Percentiles rank a stretch among this genome's conserved stretches.
Conservation (phyloP, 2,888 invertebrate species). For the Lutraria lutraria region DNA sequence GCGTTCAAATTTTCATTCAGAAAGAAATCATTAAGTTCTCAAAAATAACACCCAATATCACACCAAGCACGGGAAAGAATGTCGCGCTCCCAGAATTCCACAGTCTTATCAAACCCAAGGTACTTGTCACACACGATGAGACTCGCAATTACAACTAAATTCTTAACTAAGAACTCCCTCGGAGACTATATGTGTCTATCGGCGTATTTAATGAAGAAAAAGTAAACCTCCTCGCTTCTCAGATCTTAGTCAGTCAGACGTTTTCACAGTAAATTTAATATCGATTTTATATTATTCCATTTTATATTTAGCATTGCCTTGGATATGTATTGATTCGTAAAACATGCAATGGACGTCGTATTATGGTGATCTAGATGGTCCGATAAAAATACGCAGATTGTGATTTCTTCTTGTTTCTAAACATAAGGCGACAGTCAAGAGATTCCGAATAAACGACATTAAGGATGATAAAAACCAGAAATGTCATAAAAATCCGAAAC, state of each 20-base stretch:
- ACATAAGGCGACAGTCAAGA: constrained; percentile 5
- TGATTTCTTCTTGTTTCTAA: neutral
- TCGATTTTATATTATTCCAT: constrained; percentile 43
- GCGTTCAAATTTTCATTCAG: neutral
- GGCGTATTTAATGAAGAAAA: neutral
- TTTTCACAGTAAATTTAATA: constrained; percentile 36
- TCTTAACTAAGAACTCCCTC: neutral
- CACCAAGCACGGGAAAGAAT: neutral
- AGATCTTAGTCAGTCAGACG: constrained; percentile 24
- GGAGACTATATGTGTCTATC: neutral
- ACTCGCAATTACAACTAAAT: neutral
- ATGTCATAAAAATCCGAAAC: constrained; percentile 1
- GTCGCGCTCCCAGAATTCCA: neutral
- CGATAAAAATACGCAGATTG: neutral
- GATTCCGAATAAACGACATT: neutral
- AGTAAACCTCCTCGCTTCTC: neutral
- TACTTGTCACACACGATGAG: neutral
- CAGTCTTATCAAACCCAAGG: neutral
- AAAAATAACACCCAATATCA: neutral
- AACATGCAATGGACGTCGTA: constrained; percentile 33
- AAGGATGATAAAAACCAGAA: neutral
- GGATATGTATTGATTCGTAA: constrained; percentile 28
- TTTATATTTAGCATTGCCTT: constrained; percentile 43
- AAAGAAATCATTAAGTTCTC: neutral
- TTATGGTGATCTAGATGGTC: neutral